A percentile compares a stretch with the other conserved stretches of the same genome.
phyloP scores from a whole-genome alignment of 1,140 invertebrate species.

The Teleogryllus occipitalis region DNA sequence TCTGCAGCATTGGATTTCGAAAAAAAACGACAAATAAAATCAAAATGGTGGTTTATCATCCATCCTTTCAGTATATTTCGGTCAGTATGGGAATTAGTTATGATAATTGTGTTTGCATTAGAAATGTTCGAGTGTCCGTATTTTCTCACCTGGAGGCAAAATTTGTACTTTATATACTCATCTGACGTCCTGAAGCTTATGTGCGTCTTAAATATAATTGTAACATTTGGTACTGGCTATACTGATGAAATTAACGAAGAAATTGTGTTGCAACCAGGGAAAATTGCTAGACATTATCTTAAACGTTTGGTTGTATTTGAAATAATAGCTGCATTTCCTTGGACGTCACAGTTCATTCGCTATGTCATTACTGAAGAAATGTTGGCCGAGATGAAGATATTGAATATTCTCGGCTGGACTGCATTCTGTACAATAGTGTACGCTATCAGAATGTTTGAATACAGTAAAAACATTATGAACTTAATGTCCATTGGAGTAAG shows the following conservation, averaged over 20 bases:
- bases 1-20: background rate
- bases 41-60: background rate
- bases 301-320: background rate
- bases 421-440: no score
- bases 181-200: background rate
- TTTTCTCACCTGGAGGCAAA: background rate
- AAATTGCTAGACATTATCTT: background rate
- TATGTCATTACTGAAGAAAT: background rate
- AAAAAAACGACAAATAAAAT: background rate
- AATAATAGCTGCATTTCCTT: background rate
- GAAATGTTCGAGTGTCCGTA: background rate
- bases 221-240: background rate
- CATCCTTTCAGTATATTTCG: background rate
- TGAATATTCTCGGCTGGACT: background rate
- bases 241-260: background rate
- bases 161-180: background rate
- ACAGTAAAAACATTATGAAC: no score
- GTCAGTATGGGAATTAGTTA: background rate
- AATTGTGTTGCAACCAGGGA: background rate
- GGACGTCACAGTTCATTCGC: background rate
- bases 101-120: background rate
- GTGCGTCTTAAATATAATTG: background rate
- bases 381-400: background rate
- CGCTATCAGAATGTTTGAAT: no score
- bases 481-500: background rate